These are phyloP conservation scores for Microctonus aethiopoides DNA, from an alignment of 2,888 invertebrate species.

Conservation along the genomic window DNA sequence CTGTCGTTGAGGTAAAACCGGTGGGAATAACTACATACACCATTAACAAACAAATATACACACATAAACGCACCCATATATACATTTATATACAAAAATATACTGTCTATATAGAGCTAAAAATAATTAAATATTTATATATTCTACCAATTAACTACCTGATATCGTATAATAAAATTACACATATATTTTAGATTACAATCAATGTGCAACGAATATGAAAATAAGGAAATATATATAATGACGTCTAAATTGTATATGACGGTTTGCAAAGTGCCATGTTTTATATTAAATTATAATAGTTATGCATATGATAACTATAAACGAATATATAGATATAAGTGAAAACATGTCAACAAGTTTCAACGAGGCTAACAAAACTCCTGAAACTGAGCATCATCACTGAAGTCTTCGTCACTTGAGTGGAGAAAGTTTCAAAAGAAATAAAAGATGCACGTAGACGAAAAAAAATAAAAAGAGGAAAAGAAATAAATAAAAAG, in stretches of 20 bases:
- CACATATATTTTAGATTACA: conserved; percentile 9
- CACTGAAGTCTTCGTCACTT: not conserved
- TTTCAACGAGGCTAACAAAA: not conserved
- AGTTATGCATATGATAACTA: not conserved
- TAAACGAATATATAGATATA: not conserved
- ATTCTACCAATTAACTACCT: conserved; percentile 16
- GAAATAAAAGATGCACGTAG: conserved; percentile 11
- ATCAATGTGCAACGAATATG: conserved; percentile 8
- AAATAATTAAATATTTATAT: conserved; percentile 9
- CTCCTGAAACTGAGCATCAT: not conserved
- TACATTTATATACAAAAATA: not conserved
- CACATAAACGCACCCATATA: not conserved
- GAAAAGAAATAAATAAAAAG: not conserved
- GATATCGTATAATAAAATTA: conserved; percentile 21
- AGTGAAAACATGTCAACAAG: not conserved
- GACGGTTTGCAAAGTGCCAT: conserved; percentile 7
- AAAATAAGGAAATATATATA: not conserved
- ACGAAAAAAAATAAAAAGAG: not conserved
- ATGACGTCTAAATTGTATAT: not conserved
- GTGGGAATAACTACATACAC: conserved; percentile 5
- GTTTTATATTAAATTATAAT: not conserved
- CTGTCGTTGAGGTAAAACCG: conserved; percentile 17
- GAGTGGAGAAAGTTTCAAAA: conserved; percentile 2
- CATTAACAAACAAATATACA: not conserved
- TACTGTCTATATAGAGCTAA: not conserved